A percentile compares a stretch with the other conserved stretches of the same genome.
Evolutionary conservation across 2,113 vertebrate genomes (phyloP).

Genomic region (Sphyrna mokarran): DNA sequence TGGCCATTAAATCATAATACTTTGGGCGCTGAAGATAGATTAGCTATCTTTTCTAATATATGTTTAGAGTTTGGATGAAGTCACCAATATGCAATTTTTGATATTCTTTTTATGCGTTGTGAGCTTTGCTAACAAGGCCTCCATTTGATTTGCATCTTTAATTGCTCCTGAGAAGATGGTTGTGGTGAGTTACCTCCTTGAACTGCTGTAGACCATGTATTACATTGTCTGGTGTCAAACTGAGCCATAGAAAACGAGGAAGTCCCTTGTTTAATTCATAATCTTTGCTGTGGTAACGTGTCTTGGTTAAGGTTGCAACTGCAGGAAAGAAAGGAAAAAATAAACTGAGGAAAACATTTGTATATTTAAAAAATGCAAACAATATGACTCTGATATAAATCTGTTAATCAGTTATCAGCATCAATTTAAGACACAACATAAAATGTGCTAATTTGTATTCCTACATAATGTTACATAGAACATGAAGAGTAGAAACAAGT

Average conservation of each 20-base stretch:
- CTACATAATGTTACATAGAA: neutral
- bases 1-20: neutral
- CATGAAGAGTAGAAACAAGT: neutral
- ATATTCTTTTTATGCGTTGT: neutral
- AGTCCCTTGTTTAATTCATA: neutral
- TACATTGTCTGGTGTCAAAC: neutral
- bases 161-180: neutral
- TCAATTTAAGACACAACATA: too few species aligned
- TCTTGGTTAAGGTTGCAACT: neutral
- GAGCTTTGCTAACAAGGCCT: neutral
- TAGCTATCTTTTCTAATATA: neutral
- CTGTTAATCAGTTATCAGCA: neutral
- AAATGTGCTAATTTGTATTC: neutral
- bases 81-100: neutral
- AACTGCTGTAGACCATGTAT: neutral
- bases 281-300: neutral
- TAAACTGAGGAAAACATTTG: neutral
- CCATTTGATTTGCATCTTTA: neutral
- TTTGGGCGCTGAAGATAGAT: neutral
- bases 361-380: neutral
- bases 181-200: neutral
- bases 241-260: neutral
- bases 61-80: neutral
- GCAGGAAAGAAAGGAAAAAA: neutral
- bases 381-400: neutral